These are phyloP conservation scores for Scolanthus callimorphus DNA, from an alignment of 92 coral and sea anemone species.

Conservation along the genomic window DNA sequence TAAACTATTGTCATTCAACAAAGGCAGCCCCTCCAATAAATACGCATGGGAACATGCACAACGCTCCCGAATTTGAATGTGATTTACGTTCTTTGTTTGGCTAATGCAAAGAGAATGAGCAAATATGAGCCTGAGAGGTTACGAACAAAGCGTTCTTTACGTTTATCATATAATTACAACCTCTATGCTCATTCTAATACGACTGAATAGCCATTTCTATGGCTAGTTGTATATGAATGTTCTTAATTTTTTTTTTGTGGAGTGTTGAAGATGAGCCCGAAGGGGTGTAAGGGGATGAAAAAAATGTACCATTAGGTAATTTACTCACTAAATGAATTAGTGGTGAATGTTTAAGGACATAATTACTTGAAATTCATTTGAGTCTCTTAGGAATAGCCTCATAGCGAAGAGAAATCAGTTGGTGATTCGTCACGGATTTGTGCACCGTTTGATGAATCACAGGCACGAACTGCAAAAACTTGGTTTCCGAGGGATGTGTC, in stretches of 20 bases:
- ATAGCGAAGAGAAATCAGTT: too few species aligned
- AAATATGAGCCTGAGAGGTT: slow-evolving; percentile 16
- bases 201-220: background rate
- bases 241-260: background rate
- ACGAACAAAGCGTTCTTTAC: slow-evolving; percentile 1
- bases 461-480: too few species aligned
- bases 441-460: too few species aligned
- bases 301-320: too few species aligned
- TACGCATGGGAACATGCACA: background rate
- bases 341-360: too few species aligned
- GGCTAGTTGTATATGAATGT: too few species aligned
- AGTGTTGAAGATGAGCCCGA: background rate
- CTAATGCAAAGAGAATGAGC: slow-evolving; percentile 16
- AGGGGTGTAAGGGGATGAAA: too few species aligned
- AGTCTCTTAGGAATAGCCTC: too few species aligned
- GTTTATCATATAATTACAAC: slow-evolving; percentile 5
- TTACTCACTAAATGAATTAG: too few species aligned
- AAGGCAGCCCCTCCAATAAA: background rate
- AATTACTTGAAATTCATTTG: too few species aligned
- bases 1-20: background rate
- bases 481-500: too few species aligned
- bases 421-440: too few species aligned
- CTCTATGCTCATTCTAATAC: background rate
- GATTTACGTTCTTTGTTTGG: slow-evolving; percentile 29
- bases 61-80: slow-evolving; percentile 21